Percentiles rank a stretch among this genome's conserved stretches.
Evolutionary conservation across 2,888 invertebrate species (phyloP).

Genomic region (Thereva nobilitata): DNA sequence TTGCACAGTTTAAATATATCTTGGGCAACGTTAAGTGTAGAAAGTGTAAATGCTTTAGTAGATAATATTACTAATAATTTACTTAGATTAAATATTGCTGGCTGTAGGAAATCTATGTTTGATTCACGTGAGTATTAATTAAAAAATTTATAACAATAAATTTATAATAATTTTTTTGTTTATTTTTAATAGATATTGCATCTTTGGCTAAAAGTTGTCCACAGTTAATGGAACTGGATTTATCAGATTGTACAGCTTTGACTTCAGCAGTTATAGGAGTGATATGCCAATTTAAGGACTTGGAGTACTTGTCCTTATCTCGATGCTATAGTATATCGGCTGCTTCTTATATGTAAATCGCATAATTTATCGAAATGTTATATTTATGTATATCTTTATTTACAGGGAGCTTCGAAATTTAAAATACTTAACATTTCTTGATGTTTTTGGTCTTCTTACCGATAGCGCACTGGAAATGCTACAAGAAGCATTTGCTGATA

Average conservation of each 20-base stretch:
- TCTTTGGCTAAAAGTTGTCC: slow-evolving; percentile 70
- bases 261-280: slow-evolving; percentile 65
- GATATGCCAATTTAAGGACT: slow-evolving; percentile 63
- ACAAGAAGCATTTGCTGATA: slow-evolving; percentile 62
- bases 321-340: slow-evolving; percentile 80
- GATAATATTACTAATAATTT: slow-evolving; percentile 67
- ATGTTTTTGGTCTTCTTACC: slow-evolving; percentile 80
- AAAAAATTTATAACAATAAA: too few species aligned
- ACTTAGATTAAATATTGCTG: slow-evolving; percentile 78
- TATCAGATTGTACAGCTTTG: slow-evolving; percentile 82
- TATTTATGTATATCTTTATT: slow-evolving; percentile 42
- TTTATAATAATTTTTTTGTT: too few species aligned
- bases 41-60: slow-evolving; percentile 66
- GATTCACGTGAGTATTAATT: slow-evolving; percentile 77
- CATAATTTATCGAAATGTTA: slow-evolving; percentile 3
- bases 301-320: slow-evolving; percentile 78
- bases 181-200: slow-evolving; percentile 65
- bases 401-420: slow-evolving; percentile 65
- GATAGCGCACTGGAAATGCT: slow-evolving; percentile 61
- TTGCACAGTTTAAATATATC: slow-evolving; percentile 73
- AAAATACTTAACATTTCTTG: slow-evolving; percentile 71
- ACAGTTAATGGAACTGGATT: slow-evolving; percentile 78
- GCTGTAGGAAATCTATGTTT: slow-evolving; percentile 74
- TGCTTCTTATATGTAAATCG: slow-evolving; percentile 67
- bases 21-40: slow-evolving; percentile 73